These are phyloP conservation scores for Sander vitreus DNA, from an alignment of 2,113 vertebrate species.

Conservation along the genomic window DNA sequence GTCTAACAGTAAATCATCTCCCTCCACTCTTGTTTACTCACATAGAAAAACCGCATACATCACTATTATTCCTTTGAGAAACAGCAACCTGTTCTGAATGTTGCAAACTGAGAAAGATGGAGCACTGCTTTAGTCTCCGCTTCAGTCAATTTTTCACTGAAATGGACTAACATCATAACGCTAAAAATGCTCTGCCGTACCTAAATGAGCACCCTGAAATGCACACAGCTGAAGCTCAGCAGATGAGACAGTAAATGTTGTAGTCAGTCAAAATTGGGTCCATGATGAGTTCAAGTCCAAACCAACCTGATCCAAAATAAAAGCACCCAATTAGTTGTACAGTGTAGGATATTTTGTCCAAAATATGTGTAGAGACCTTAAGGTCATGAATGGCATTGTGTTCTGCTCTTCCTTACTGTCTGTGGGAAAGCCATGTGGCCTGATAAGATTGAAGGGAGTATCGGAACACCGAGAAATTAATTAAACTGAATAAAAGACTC, in stretches of 20 bases:
- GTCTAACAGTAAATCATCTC: conserved; percentile 38
- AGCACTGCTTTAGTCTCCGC: background rate
- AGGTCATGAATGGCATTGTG: too few relatives aligned
- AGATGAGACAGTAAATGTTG: background rate
- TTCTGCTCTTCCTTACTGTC: too few relatives aligned
- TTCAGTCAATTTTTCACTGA: conserved; percentile 30
- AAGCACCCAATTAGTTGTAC: background rate
- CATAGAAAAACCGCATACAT: background rate
- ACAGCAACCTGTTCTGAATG: background rate
- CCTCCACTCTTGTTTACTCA: conserved; percentile 11
- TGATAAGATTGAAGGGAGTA: too few relatives aligned
- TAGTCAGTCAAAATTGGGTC: conserved; percentile 2
- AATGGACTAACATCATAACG: conserved; percentile 22
- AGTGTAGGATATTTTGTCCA: too few relatives aligned
- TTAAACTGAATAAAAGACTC: too few relatives aligned
- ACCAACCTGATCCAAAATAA: conserved; percentile 15
- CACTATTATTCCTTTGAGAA: conserved; percentile 7
- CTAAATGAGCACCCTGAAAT: conserved; percentile 11
- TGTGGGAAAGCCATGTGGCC: too few relatives aligned
- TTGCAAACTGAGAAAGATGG: conserved; percentile 11
- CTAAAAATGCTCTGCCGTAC: conserved; percentile 19
- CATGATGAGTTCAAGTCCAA: conserved; percentile 11
- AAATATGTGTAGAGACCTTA: too few relatives aligned
- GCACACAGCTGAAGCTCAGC: conserved; percentile 10
- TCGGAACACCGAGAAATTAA: too few relatives aligned